Base-by-base conservation (phyloP, 2,888 invertebrate genomes). In the Hirtodrosophila trivittata region DNA sequence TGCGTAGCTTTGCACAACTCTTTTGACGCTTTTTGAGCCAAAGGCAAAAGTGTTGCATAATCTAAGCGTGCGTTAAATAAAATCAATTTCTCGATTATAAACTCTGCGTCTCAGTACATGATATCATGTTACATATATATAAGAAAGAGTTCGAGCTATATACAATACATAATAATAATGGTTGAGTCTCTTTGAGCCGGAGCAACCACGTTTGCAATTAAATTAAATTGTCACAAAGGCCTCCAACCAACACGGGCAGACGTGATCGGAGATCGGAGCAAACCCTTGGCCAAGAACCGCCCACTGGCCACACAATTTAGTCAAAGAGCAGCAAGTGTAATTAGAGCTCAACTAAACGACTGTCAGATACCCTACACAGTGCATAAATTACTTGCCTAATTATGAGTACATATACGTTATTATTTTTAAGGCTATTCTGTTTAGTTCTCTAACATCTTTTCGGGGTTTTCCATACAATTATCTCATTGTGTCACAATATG, bases 41-140 rank as follows among this genome's bases (percentile, higher is more conserved):
- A 32, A 43, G 35, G 37, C 56, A 46, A 50, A 56, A 28, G 1
- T 28, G 58, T 75, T 77, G 60, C 82, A 81, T 82, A 78, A 70
- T 55, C 33, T 59, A 62, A 64, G 82, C 63, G 72, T 84, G 75
- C 58, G 59, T 81, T 58, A 77, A 84, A 65, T 65, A 60, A 84
- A 77, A 84, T 77, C 77, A 81, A 84, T 84, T 77, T 67, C 65
- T 43, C 67, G 71, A 57, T 66, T 66, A 37, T 54, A 45, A 30
- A 13, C 7, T 32, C 14, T 39, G 10, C 8, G 43, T 8, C 12
- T 9, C 28, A n/a, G n/a, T n/a, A n/a, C 9, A 28, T 28, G 28
- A 28, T 28, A 28, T n/a, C 5, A 25, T 25, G 25, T 4, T n/a
- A n/a, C 5, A 28, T 28, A n/a, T 28, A 28, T 28, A 33, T 43